phyloP scores from a whole-genome alignment of 2,797 vertebrate genomes.

The Notoglanidium macrostoma region DNA sequence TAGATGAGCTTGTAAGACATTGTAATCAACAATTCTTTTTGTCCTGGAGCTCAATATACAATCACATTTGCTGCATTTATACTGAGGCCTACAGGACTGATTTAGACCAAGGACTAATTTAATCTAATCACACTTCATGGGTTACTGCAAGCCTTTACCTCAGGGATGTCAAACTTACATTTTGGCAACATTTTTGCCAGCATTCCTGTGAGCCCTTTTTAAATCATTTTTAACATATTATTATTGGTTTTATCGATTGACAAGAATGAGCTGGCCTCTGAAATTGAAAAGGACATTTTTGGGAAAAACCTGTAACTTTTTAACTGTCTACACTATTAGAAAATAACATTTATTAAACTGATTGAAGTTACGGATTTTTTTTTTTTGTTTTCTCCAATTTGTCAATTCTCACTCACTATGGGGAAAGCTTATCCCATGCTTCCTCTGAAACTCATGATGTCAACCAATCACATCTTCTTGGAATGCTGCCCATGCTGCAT shows the following conservation, averaged over 20 bases:
- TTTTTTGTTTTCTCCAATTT: background rate
- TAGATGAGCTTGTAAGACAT: slow-evolving; percentile 4
- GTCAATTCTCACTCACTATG: background rate
- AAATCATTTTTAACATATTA: background rate
- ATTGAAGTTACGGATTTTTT: too few species aligned
- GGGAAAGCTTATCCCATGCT: background rate
- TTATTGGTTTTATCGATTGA: background rate
- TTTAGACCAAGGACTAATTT: background rate
- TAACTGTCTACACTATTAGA: background rate
- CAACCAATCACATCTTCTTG: background rate
- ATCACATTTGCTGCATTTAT: background rate
- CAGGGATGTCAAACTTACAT: background rate
- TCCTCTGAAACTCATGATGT: background rate
- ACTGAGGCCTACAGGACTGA: background rate
- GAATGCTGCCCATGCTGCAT: background rate
- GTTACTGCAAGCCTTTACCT: too few species aligned
- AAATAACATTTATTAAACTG: background rate
- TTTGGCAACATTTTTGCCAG: background rate
- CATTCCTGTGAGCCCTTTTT: background rate
- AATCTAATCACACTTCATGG: background rate
- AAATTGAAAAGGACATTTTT: background rate
- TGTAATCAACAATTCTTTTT: slow-evolving; percentile 8
- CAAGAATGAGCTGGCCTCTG: background rate
- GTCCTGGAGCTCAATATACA: background rate
- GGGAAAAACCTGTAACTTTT: background rate